Base-by-base conservation (phyloP, 2,888 invertebrate species). In the Pardosa pseudoannulata region DNA sequence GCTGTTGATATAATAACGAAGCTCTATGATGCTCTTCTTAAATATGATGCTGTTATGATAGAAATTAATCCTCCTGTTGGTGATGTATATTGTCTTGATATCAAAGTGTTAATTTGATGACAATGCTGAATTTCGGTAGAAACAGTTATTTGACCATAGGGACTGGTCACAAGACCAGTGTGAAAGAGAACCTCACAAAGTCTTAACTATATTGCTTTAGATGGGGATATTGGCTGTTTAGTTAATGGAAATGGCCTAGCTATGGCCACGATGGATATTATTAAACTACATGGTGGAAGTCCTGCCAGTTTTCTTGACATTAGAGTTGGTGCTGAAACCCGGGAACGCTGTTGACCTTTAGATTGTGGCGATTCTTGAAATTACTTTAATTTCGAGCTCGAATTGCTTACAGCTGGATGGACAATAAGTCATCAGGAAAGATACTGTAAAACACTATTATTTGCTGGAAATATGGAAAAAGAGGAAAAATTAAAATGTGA, bases 261-360 rank as follows among this genome's bases (percentile, higher is more conserved):
- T 31, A 98, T 98, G 98, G 97, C 98, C 28, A 98, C 98, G 6
- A 98, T 98, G 98, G 98, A 98, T 91, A 98, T 98, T 89, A 98
- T 98, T 91, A 97, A 98, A 91, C 93, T 98, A 90, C 96, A 98
- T 90, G 98, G 98, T 36, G 98, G 98, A 29, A 95, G 95, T 90
- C 98, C 98, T 5, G 98, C 98, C 64, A 98, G 98, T 93, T 98
- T 98, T 93, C 94, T 98, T 86, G 98, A 98, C 92, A 98, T 98
- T 16, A 98, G 98, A 80, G 98, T 98, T 90, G 98, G 98, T 81
- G 98, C 98, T 73, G 96, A 97, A 3, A 95, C 97, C 0, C 94
- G 95, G n/a, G n/a, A n/a, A n/a, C n/a, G n/a, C n/a, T n/a, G n/a
- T n/a, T n/a, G n/a, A n/a, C n/a, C n/a, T n/a, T n/a, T n/a, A n/a